A percentile compares a stretch with the other conserved stretches of the same genome.
Evolutionary conservation across 2,113 vertebrate genomes (phyloP).

Genomic region (Clarias magur): DNA sequence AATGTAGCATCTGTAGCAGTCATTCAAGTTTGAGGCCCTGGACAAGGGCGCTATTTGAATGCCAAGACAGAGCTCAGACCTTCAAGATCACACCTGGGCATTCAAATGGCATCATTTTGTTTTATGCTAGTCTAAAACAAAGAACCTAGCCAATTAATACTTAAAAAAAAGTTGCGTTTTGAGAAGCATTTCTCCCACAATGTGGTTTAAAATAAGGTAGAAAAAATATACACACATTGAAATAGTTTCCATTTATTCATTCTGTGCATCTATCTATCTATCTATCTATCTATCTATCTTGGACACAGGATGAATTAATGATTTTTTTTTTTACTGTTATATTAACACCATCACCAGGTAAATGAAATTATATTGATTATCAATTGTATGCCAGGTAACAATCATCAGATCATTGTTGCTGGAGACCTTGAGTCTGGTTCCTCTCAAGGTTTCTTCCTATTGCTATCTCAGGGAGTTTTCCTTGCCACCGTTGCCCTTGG

Average conservation of each 20-base stretch:
- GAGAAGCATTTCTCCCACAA: not conserved
- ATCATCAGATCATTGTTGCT: no score
- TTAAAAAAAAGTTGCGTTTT: not conserved
- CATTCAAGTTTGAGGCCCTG: not conserved
- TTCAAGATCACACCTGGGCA: not conserved
- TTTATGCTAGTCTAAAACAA: not conserved
- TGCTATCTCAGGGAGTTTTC: no score
- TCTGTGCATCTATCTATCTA: no score
- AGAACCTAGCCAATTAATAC: not conserved
- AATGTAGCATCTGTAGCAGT: not conserved
- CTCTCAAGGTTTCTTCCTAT: no score
- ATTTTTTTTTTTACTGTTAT: no score
- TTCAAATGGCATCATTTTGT: not conserved
- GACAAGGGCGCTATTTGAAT: not conserved
- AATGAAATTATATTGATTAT: no score
- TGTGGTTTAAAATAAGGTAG: not conserved
- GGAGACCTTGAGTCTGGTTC: no score
- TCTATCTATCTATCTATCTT: no score
- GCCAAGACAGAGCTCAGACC: not conserved
- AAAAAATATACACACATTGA: not conserved
- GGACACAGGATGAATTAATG: no score
- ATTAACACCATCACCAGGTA: no score
- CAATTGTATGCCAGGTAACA: no score
- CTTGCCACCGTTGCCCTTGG: no score
- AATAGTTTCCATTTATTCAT: not conserved